phyloP scores from a whole-genome alignment of 2,113 vertebrate species.

The Lichenostomus cassidix region DNA sequence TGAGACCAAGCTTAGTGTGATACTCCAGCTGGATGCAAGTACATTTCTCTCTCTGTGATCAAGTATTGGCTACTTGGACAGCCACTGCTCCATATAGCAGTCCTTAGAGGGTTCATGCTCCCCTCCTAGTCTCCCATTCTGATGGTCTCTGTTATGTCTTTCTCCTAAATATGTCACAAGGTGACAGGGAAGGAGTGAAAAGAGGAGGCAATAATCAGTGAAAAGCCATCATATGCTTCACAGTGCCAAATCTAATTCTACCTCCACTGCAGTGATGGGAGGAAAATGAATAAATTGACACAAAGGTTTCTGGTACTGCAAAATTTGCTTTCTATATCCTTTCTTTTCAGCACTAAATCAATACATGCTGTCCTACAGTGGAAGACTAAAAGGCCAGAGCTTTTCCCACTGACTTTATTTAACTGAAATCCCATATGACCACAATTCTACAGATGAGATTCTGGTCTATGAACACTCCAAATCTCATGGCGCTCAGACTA shows the following conservation, averaged over 20 bases:
- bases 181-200: fast-evolving
- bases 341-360: not conserved
- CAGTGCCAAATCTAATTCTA: not conserved
- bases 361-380: not conserved
- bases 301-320: not conserved
- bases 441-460: not conserved
- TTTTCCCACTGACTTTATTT: not conserved
- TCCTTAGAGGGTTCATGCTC: not conserved
- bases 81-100: not conserved
- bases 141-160: not conserved
- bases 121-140: not conserved
- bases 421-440: not conserved
- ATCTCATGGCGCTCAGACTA: not conserved
- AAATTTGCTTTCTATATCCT: not conserved
- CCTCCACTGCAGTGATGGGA: not conserved
- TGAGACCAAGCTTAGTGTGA: not conserved
- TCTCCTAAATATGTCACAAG: not conserved
- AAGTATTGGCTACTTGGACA: not conserved
- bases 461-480: not conserved
- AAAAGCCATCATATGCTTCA: not conserved
- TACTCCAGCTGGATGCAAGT: not conserved
- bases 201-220: not conserved
- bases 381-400: not conserved
- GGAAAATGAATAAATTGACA: not conserved
- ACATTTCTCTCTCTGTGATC: not conserved